phyloP scores from a whole-genome alignment of 2,113 vertebrate genomes.

The Atlantisia rogersi region DNA sequence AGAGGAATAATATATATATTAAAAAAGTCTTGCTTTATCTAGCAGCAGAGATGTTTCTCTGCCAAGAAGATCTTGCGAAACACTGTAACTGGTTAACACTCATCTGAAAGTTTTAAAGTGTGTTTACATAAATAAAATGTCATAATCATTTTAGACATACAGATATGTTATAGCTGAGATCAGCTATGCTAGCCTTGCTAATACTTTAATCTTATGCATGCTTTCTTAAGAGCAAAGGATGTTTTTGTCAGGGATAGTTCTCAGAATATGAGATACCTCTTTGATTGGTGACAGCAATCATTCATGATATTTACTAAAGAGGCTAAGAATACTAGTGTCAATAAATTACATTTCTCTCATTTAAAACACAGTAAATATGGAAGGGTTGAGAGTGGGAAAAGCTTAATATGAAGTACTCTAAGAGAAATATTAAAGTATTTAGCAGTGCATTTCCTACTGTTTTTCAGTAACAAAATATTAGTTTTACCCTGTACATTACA shows the following conservation, averaged over 20 bases:
- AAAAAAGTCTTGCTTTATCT: neutral
- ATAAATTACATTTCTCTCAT: neutral
- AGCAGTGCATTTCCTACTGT: neutral
- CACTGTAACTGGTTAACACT: constrained; percentile 3
- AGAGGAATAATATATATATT: neutral
- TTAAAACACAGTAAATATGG: neutral
- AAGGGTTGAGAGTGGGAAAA: neutral
- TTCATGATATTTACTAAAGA: neutral
- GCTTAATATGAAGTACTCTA: neutral
- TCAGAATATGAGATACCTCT: neutral
- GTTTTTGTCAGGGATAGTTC: neutral
- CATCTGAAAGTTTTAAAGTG: neutral
- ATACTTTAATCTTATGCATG: neutral
- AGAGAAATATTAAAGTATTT: neutral
- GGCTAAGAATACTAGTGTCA: neutral
- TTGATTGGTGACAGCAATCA: neutral
- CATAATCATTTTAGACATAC: neutral
- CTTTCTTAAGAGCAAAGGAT: neutral
- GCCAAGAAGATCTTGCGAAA: neutral
- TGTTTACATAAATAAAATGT: constrained; percentile 24
- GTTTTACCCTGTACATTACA: neutral
- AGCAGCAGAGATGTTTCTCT: neutral
- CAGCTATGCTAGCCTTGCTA: neutral
- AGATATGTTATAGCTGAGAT: neutral
- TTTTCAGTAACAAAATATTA: neutral